Conservation (phyloP, 2,113 vertebrate genomes). For the Carassius carassius region DNA sequence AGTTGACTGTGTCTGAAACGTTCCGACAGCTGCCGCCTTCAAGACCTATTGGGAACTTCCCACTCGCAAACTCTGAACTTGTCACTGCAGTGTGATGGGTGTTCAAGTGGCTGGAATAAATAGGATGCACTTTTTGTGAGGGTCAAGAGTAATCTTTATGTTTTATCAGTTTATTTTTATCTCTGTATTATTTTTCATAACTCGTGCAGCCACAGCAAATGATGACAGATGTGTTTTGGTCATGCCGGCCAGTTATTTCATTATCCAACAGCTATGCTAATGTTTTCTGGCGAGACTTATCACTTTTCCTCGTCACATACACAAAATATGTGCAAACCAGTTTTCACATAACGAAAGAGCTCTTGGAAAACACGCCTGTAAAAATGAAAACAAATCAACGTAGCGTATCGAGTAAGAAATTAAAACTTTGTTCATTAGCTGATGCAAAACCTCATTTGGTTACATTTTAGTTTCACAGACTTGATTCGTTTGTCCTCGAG, state of each 20-base stretch:
- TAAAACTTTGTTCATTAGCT: neutral
- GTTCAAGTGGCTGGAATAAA: neutral
- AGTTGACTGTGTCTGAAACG: neutral
- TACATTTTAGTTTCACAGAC: neutral
- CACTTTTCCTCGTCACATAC: neutral
- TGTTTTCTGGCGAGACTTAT: neutral
- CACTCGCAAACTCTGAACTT: constrained; percentile 10
- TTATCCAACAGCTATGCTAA: neutral
- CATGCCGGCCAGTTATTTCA: neutral
- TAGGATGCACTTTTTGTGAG: too few species aligned
- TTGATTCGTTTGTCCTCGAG: neutral
- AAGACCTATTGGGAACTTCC: neutral
- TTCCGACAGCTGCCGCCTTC: neutral
- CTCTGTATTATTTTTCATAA: neutral
- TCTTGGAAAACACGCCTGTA: neutral
- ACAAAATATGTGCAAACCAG: neutral
- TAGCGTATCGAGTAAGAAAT: neutral
- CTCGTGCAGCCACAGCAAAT: neutral
- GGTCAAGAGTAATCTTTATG: neutral
- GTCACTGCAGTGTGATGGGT: neutral
- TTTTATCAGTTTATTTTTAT: neutral
- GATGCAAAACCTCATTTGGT: neutral
- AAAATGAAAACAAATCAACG: neutral
- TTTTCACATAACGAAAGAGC: neutral
- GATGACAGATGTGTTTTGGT: neutral